These are phyloP conservation scores for Noctua comes DNA, from an alignment of 2,888 invertebrate species.

Conservation along the genomic window DNA sequence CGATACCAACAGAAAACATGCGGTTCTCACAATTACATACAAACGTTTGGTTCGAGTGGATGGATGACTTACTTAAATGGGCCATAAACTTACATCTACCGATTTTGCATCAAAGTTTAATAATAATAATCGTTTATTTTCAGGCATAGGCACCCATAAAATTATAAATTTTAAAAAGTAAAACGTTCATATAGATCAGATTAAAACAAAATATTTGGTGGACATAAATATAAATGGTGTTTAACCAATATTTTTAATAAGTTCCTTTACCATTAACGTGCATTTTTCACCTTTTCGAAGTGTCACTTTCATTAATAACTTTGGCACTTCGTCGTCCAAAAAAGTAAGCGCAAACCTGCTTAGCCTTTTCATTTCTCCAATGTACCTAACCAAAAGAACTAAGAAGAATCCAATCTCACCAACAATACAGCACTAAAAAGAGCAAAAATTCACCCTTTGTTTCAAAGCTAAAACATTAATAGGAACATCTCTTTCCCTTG, in stretches of 20 bases:
- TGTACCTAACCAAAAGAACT: background rate
- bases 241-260: background rate
- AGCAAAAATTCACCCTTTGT: conserved; percentile 5
- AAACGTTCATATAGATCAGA: no score
- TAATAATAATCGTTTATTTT: no score
- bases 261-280: background rate
- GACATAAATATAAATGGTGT: no score
- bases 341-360: background rate
- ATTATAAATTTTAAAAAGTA: no score
- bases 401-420: conserved; percentile 12
- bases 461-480: conserved; percentile 33
- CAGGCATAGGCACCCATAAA: no score
- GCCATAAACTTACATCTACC: background rate
- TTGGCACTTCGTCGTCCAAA: background rate
- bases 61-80: background rate
- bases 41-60: background rate
- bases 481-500: conserved; percentile 20
- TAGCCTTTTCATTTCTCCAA: conserved; percentile 1
- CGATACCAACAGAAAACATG: background rate
- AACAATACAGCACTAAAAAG: conserved; percentile 30
- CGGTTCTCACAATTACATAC: background rate
- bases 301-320: background rate
- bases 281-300: background rate
- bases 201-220: no score
- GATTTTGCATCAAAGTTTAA: background rate